Evolutionary conservation across 2,888 invertebrate genomes (phyloP), one percentile per base, ranked within the genome.

Genomic region (Nowickia ferox): DNA sequence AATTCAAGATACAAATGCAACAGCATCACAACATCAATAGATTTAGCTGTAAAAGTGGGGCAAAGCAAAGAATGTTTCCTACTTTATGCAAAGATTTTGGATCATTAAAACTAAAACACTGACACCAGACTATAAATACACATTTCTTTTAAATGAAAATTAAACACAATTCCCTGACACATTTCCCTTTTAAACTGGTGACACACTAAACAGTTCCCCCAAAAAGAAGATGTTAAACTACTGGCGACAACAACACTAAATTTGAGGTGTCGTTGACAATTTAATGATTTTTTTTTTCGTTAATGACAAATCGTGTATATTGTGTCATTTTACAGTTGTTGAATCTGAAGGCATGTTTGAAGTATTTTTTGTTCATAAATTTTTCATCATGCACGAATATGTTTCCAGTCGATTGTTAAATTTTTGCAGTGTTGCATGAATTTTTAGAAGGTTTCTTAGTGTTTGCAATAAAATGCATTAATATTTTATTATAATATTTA

Each of bases 111-210:
- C 38, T 46, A 1, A 17, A 44, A 68, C 38, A 69, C 51, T 15
- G 44, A 15, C 59, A 66, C 30, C 19, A 17, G 30, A 11, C 44
- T 42, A 65, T 19, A 72, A 42, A 74, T 48, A 82, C 15, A 61
- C 17, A 53, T 81, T 61, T 2, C 30, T 30, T n/a, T 19, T 72
- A 51, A 82, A 65, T 75, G 78, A 65, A 69, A 59, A 48, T 38
- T 30, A 63, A 77, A 57, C 46, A 63, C 57, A 79, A 71, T 75
- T 79, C 46, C 66, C 82, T 82, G 85, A 85, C 85, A 85, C 85
- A 85, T 65, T 85, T 82, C 78, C 82, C 51, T 46, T 71, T 46
- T 44, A 48, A 59, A 82, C 63, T 44, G 59, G 38, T 66, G 81
- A 17, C 81, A 74, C 55, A 63, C 17, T 61, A 8, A 71, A 22